Percentiles rank a stretch among this genome's conserved stretches.
These are phyloP conservation scores for Platyrinchus mystaceus DNA, from an alignment of 2,797 vertebrate genomes.

Conservation along the genomic window DNA sequence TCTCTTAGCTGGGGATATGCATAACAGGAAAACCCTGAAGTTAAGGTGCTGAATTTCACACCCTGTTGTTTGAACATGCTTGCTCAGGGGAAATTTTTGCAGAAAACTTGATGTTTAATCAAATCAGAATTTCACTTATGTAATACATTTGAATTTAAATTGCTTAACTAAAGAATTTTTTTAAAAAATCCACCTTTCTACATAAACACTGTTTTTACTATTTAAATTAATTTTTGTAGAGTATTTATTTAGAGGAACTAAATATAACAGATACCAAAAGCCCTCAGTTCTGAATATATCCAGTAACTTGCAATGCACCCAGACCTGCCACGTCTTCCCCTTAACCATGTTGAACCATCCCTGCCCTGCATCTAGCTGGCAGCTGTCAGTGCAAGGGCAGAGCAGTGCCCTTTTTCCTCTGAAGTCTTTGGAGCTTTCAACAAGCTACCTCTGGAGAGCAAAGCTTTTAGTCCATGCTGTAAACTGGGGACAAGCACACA, in stretches of 20 bases:
- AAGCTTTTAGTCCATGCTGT: rapidly evolving
- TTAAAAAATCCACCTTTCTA: background rate
- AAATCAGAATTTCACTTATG: background rate
- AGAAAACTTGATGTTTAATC: background rate
- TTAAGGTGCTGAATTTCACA: background rate
- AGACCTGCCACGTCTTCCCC: background rate
- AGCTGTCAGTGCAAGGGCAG: background rate
- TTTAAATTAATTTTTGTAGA: background rate
- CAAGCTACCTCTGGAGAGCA: background rate
- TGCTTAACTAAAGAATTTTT: background rate
- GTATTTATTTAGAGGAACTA: background rate
- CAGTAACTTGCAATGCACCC: background rate
- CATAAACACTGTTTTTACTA: background rate
- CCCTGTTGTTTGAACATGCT: background rate
- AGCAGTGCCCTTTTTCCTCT: background rate
- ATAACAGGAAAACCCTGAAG: background rate
- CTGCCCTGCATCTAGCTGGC: too few relatives aligned
- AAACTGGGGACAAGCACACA: background rate
- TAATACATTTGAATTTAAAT: background rate
- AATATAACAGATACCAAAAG: background rate
- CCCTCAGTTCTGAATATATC: background rate
- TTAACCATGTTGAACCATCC: rapidly evolving
- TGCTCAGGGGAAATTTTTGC: background rate
- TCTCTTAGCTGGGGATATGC: background rate
- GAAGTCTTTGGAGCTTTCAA: background rate